Base-by-base conservation (phyloP, 2,888 invertebrate genomes). In the Dione vanillae region DNA sequence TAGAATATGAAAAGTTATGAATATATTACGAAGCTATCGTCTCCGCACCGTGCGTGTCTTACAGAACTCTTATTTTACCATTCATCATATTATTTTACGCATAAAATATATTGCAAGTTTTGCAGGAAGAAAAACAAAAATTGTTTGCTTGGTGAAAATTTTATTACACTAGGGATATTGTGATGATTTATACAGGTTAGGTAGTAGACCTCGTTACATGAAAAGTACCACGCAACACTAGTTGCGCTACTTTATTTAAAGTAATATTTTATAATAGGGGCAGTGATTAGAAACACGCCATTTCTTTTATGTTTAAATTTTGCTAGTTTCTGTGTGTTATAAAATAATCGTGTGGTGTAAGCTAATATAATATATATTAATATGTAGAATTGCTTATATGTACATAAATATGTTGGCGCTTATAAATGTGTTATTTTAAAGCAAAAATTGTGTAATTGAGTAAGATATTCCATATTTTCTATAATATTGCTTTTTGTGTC, bases 401-500 rank as follows among this genome's bases (percentile, higher is more conserved):
- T n/a, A n/a, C n/a, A n/a, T 54, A n/a, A 35, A 9, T 54, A 51
- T 14, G 7, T 14, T 27, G 27, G 7, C 27, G 49, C 49, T 20
- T 20, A 49, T 0, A 49, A 49, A 49, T 49, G 49, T 11, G 16
- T 47, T 16, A 35, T 16, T 10, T 37, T 37, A 37, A 37, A 0
- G 56, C 37, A 37, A 37, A 56, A 19, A 37, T 2, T 16, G 37
- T 56, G 12, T 40, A 1, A 16, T 40, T 16, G 37, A 37, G n/a
- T n/a, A 40, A 40, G 16, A 37, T 16, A 16, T 54, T 62, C 5
- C 37, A 45, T 40, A 19, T 20, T 7, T 45, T 43, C 45, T 62
- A 16, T 68, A 37, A 67, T 62, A 45, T 19, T 64, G 20, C 54
- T 47, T 64, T 43, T 43, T 62, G 54, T 76, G 72, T 79, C 79